Evolutionary conservation across 2,888 invertebrate species (phyloP).

Genomic region (Drosophila trichaetosa): DNA sequence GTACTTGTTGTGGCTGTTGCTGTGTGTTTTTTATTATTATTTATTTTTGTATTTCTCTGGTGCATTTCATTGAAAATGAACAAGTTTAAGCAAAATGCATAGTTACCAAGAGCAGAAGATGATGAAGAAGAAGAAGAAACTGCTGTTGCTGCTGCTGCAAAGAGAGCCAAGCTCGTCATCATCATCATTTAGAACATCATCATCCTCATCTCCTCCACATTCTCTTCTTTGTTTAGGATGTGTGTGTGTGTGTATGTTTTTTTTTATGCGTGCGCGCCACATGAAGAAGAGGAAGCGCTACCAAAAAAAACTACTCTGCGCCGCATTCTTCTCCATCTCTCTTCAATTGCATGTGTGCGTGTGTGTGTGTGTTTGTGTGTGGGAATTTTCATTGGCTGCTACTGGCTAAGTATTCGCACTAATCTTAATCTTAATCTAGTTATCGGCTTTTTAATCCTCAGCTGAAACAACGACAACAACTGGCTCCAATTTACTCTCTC

Average conservation of each 20-base stretch:
- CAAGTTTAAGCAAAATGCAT: constrained; percentile 45
- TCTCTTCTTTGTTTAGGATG: constrained; percentile 58
- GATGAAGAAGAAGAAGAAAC: constrained; percentile 16
- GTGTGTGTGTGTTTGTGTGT: constrained; percentile 14
- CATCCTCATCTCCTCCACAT: constrained; percentile 43
- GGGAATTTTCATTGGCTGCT: constrained; percentile 25
- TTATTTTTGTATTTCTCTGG: constrained; percentile 19
- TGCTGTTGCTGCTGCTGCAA: constrained; percentile 12
- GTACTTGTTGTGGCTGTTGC: constrained; percentile 14
- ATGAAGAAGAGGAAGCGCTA: constrained; percentile 54
- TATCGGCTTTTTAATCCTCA: constrained; percentile 35
- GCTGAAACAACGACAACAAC: constrained; percentile 11
- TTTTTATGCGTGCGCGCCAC: constrained; percentile 54
- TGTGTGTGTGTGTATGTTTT: constrained; percentile 37
- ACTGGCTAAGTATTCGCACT: constrained; percentile 25
- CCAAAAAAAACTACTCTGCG: constrained; percentile 36
- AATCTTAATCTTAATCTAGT: constrained; percentile 44
- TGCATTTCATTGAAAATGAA: constrained; percentile 48
- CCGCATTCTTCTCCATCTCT: constrained; percentile 18
- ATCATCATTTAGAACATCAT: constrained; percentile 20
- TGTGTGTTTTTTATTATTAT: not conserved
- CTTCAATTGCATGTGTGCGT: constrained; percentile 1
- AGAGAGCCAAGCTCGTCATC: constrained; percentile 40
- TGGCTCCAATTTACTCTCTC: constrained; percentile 15
- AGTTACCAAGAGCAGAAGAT: constrained; percentile 32